Base-by-base conservation (phyloP, 2,888 invertebrate genomes). In the Sesia bembeciformis region DNA sequence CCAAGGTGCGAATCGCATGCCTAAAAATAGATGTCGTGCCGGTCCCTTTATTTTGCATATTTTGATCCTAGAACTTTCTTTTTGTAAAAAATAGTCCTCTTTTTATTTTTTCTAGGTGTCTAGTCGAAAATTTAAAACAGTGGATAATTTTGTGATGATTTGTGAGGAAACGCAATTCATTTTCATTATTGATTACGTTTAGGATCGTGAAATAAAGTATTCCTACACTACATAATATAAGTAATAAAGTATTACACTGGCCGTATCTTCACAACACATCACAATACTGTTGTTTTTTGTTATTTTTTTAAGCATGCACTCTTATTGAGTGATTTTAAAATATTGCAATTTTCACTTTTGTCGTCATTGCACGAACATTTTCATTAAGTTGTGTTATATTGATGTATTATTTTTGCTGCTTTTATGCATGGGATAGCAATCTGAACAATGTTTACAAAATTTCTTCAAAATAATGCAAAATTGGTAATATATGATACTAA, bases 1-100 rank as follows among this genome's bases (percentile, higher is more conserved):
- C 62, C 78, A 80, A 90, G 90, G 90, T 90, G 80, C 77, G 87
- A 69, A 66, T 71, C 69, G 83, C 83, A 84, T 78, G 81, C 62
- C 60, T 62, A 65, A 63, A 59, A 7, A n/a, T 63, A 53, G 54
- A 61, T 67, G 68, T 73, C 61, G 61, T 69, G 51, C 61, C n/a
- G 61, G 65, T 72, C 68, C 66, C 63, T 68, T 68, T 76, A 59
- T 53, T 60, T 70, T 74, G 70, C 72, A 46, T 46, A 46, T 8
- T 8, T 46, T 50, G 50, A 7, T 23, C 5, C 38, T 4, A 4
- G 5, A 23, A 39, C 59, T 62, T 65, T 59, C 57, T 55, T 61
- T 62, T 62, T 55, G 50, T 58, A 60, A 55, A 40, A 54, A 54
- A 49, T 55, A 50, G 53, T 56, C 52, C 53, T 55, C 54, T 54